phyloP scores from a whole-genome alignment of 1,140 invertebrate genomes.

The Berghia stephanieae region DNA sequence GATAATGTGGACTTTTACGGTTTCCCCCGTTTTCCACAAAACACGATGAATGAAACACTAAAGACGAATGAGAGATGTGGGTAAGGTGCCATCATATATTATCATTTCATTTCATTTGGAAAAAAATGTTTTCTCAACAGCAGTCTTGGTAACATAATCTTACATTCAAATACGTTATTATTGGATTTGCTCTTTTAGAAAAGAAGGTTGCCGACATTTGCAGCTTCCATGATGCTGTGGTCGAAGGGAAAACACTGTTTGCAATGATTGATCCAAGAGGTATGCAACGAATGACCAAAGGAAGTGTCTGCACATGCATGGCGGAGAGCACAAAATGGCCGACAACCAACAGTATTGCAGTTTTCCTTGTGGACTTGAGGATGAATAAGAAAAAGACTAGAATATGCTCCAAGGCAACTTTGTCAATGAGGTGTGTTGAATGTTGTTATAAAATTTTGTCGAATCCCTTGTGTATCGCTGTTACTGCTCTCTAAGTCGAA shows the following conservation, averaged over 20 bases:
- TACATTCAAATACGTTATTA: neutral
- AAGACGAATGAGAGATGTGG: no score
- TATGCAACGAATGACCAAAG: neutral
- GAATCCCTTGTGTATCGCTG: no score
- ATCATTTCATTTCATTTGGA: no score
- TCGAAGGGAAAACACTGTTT: constrained; percentile 30
- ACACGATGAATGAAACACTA: no score
- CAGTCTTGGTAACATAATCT: neutral
- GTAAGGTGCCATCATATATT: no score
- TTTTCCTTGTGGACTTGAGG: constrained; percentile 34
- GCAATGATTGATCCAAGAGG: constrained; percentile 21
- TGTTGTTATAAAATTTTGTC: no score
- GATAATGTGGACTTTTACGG: no score
- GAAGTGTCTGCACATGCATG: constrained; percentile 32
- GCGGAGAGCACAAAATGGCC: constrained; percentile 34
- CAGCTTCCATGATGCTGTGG: neutral
- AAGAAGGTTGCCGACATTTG: constrained; percentile 27
- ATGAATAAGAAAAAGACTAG: constrained; percentile 17
- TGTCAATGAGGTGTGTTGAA: constrained; percentile 2
- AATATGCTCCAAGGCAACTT: constrained; percentile 27
- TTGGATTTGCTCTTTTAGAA: constrained; percentile 7
- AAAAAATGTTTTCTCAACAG: neutral
- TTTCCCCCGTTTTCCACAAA: no score
- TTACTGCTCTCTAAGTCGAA: no score
- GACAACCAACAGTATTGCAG: constrained; percentile 34